Conservation (phyloP, 2,113 vertebrate species). For the Strigops habroptila region DNA sequence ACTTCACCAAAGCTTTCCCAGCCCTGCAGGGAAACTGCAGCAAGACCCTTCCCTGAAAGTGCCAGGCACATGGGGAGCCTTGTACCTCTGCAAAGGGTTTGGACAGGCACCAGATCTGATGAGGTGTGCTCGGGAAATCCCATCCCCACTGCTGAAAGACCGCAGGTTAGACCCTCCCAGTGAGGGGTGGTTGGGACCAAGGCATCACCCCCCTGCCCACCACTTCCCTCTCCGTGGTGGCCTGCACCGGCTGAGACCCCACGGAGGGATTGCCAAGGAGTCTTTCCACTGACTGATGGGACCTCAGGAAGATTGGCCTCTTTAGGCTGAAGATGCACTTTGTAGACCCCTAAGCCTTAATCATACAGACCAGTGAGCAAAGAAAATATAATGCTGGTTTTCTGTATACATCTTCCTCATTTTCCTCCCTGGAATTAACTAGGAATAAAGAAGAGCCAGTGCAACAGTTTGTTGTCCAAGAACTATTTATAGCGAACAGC, state of each 20-base stretch:
- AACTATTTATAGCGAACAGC: neutral
- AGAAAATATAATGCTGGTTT: neutral
- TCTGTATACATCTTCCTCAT: neutral
- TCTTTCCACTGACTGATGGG: neutral
- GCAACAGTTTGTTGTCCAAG: neutral
- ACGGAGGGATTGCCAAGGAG: neutral
- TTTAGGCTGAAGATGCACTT: neutral
- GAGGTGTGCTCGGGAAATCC: accelerated
- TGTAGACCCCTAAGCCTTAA: neutral
- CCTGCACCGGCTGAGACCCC: neutral
- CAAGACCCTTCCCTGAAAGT: neutral
- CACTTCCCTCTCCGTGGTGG: accelerated
- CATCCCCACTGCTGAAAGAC: neutral
- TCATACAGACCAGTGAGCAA: neutral
- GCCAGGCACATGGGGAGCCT: accelerated
- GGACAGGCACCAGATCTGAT: neutral
- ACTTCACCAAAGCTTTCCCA: neutral
- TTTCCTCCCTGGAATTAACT: neutral
- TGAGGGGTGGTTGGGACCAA: neutral
- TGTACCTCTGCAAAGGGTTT: neutral
- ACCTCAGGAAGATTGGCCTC: neutral
- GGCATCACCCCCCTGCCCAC: neutral
- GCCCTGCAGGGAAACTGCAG: neutral
- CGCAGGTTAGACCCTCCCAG: neutral
- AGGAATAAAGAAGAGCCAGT: neutral